Evolutionary conservation across 92 coral and sea anemone species (phyloP).

Genomic region (Porites cylindrica): DNA sequence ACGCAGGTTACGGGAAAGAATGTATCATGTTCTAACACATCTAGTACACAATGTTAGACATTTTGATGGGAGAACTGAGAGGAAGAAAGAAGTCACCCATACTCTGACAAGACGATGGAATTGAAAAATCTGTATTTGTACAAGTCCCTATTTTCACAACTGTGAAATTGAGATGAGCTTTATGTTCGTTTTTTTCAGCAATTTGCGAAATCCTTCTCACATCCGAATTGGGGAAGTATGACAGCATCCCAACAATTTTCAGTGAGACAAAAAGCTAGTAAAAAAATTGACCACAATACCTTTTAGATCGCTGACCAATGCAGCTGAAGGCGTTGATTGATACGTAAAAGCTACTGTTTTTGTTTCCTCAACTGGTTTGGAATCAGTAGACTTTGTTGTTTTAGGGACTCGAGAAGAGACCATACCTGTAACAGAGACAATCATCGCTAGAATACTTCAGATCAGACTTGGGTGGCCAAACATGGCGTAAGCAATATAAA

Average conservation of each 20-base stretch:
- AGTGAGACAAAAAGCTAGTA: not conserved
- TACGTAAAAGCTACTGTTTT: not conserved
- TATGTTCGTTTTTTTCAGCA: too few species aligned
- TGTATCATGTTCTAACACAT: too few species aligned
- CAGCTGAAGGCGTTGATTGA: conserved; percentile 1
- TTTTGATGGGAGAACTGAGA: too few species aligned
- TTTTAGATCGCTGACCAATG: not conserved
- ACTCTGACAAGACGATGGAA: too few species aligned
- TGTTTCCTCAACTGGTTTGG: not conserved
- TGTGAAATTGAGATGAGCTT: too few species aligned
- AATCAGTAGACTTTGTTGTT: not conserved
- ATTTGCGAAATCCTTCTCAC: too few species aligned
- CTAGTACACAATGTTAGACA: too few species aligned
- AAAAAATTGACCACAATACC: not conserved
- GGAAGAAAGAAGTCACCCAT: too few species aligned
- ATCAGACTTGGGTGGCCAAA: not conserved
- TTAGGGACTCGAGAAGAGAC: not conserved
- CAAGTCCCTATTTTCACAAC: too few species aligned
- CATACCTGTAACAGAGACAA: not conserved
- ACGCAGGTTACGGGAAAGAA: too few species aligned
- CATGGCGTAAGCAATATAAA: too few species aligned
- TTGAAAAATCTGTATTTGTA: too few species aligned
- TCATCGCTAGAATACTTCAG: not conserved
- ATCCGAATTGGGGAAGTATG: not conserved
- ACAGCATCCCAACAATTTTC: not conserved